These are phyloP conservation scores for Keiferia lycopersicella DNA, from an alignment of 2,888 invertebrate species.

Conservation along the genomic window DNA sequence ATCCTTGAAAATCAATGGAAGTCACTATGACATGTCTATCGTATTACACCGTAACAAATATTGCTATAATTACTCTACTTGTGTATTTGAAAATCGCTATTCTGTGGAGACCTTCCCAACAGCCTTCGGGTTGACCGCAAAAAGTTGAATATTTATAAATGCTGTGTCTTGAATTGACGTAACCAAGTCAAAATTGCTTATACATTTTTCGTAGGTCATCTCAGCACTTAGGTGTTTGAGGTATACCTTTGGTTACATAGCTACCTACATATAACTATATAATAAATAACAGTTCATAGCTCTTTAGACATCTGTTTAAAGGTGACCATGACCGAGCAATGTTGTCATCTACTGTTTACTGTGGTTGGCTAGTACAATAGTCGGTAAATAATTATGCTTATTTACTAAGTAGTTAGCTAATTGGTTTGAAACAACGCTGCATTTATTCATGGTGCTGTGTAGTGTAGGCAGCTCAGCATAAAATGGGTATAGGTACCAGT, in stretches of 20 bases:
- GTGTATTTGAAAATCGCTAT: conserved; percentile 7
- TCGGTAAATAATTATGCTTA: background rate
- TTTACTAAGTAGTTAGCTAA: conserved; percentile 26
- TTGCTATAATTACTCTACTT: conserved; percentile 22
- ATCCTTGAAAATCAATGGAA: conserved; percentile 21
- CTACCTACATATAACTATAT: too few relatives aligned
- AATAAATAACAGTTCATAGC: too few relatives aligned
- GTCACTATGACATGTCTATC: conserved; percentile 15
- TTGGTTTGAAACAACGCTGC: conserved; percentile 42
- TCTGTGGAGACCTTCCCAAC: conserved; percentile 9
- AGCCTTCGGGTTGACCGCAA: conserved; percentile 15
- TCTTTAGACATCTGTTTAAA: too few relatives aligned
- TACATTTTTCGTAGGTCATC: too few relatives aligned
- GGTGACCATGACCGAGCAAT: too few relatives aligned
- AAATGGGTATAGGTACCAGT: background rate
- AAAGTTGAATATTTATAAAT: conserved; percentile 1
- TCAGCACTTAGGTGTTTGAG: too few relatives aligned
- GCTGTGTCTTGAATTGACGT: background rate
- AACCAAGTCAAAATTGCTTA: background rate
- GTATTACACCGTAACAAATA: conserved; percentile 23
- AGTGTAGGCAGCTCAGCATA: background rate
- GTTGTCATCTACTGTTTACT: too few relatives aligned
- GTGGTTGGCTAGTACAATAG: too few relatives aligned
- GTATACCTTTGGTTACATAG: too few relatives aligned
- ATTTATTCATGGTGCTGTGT: conserved; percentile 2